Evolutionary conservation across 1,140 invertebrate species (phyloP), one percentile per base, ranked within the genome.

Genomic region (Neodiprion fabricii): DNA sequence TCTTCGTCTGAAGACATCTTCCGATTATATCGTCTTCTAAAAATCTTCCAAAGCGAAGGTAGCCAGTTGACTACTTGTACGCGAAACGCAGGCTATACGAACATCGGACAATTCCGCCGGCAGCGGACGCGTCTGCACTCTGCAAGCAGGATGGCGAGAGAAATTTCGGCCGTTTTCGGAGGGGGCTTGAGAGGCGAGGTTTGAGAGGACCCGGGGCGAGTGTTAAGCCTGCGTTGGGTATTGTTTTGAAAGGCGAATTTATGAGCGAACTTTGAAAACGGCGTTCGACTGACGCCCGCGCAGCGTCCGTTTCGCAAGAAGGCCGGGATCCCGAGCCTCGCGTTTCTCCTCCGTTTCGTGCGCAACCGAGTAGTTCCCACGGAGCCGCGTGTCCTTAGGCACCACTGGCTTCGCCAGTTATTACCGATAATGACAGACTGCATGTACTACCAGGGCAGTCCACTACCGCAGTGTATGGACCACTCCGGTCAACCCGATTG

Each of bases 361-460:
- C 67, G 72, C 23, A 73, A 71, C 75, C 76, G 74, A 73, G 61
- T 71, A 73, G 79, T 83, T 83, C 81, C 81, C 81, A 83, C 80
- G 80, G 77, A 82, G 76, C 75, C 65, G 72, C 49, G 72, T 82
- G 73, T 81, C 81, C 80, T 77, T 79, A 82, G 81, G 81, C 80
- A 76, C 75, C 76, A 80, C 75, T 71, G 75, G 77, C 78, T 81
- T 78, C 70, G 77, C 72, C 77, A 73, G 76, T 80, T 79, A 83
- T 82, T 83, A 81, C 72, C 77, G 66, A 72, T 83, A 83, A 83
- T 83, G 74, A 81, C 78, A 75, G 80, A 66, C 78, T 80, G 76
- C 70, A 69, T 70, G 74, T 65, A 77, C 79, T 80, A 79, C 78
- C 77, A 72, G 79, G 78, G 78, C 73, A 77, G 74, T 77, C 79